Conservation (phyloP, 2,797 vertebrate species). For the Meriones psammophilus region DNA sequence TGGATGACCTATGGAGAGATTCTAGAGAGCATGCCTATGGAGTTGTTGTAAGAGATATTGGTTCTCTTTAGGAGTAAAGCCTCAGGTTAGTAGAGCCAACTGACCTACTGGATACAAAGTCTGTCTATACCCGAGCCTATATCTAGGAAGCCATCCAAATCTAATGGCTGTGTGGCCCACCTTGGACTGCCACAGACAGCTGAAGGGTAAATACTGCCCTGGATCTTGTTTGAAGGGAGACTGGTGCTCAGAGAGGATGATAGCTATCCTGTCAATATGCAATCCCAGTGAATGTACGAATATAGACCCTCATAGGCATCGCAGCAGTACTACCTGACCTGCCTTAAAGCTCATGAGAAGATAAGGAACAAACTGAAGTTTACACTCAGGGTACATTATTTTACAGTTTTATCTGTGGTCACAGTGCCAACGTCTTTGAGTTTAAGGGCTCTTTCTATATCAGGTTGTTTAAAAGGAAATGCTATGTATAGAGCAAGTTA, state of each 20-base stretch:
- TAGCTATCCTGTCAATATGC: slow-evolving; percentile 6
- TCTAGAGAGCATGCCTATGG: background rate
- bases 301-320: background rate
- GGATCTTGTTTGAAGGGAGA: background rate
- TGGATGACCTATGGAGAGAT: background rate
- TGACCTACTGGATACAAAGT: background rate
- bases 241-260: background rate
- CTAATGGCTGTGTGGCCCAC: background rate
- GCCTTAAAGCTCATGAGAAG: background rate
- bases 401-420: background rate
- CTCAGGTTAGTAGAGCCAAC: background rate
- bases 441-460: background rate
- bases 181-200: background rate
- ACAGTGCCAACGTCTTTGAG: background rate
- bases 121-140: background rate
- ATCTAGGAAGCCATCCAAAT: background rate
- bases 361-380: slow-evolving; percentile 17
- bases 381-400: slow-evolving; percentile 38
- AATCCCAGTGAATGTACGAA: slow-evolving; percentile 4
- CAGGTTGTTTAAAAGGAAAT: background rate
- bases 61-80: background rate
- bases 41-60: slow-evolving; percentile 16
- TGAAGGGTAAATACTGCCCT: background rate
- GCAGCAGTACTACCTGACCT: background rate
- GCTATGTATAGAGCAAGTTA: background rate